Base-by-base conservation (phyloP, 1,140 invertebrate genomes). In the Aphelenchoides avenae region DNA sequence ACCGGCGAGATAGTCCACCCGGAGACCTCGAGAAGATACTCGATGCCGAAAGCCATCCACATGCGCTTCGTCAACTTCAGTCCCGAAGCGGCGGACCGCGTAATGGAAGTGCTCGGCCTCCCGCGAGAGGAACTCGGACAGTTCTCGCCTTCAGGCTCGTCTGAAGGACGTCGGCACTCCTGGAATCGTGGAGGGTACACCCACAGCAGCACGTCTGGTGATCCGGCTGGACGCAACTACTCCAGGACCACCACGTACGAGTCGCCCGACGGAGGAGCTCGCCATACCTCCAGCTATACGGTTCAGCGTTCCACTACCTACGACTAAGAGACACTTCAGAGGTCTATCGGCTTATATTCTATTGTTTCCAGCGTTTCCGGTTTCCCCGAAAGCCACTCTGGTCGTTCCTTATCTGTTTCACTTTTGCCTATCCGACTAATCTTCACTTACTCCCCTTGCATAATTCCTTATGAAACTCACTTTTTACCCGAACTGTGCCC, bases 1-100 rank as follows among this genome's bases (percentile, higher is more conserved):
- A 73, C 55, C 20, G 57, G 66, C 37, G 62, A 75, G 36, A 57
- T 75, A 26, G 59, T 75, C 13, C 54, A 76, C 40, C 72, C 73
- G 9, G 36, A 50, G 13, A 59, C 62, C 22, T 63, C 61, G 1
- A 42, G 72, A 4, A 58, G 71, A 18, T 77, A 74, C 44, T 66
- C 74, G 2, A 37, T 75, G 7, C 57, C 64, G 18, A 52, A 63
- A 29, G 75, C 75, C 7, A 61, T 75, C 18, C 71, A 76, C 54
- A 75, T 75, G 73, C 62, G 66, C 7, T 36, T 77, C n/a, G 46
- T 75, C 31, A 53, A 64, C 6, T 47, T 44, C 22, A 61, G 15
- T 26, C 42, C 56, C 29, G 64, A 71, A 15, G 47, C 70, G n/a
- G 70, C 57, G 9, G 57, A 66, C 20, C 15, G 56, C 7, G 27